Percentiles rank a stretch among this genome's conserved stretches.
Evolutionary conservation across 2,888 invertebrate genomes (phyloP).

Genomic region (Spodoptera littoralis): DNA sequence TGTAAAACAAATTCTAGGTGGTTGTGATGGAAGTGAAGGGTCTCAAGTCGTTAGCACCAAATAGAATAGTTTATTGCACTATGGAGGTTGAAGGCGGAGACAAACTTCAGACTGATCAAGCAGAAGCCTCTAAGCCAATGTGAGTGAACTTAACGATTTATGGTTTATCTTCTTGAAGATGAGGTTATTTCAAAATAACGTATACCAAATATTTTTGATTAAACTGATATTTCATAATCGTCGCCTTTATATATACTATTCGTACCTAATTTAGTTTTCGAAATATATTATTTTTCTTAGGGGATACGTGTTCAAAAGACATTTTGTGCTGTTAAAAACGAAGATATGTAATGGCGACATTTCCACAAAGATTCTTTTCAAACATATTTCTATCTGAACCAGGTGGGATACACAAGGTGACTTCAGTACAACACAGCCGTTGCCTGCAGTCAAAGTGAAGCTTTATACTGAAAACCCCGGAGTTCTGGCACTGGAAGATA

Average conservation of each 20-base stretch:
- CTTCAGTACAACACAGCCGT: constrained; percentile 98
- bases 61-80: constrained; percentile 99
- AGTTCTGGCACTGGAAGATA: constrained; percentile 99
- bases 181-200: no score
- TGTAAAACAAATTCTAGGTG: constrained; percentile 90
- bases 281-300: no score
- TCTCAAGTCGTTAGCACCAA: constrained; percentile 98
- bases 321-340: no score
- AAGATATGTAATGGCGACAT: no score
- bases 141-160: constrained; percentile 77
- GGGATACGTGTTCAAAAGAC: no score
- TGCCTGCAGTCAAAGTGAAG: constrained; percentile 99
- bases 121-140: constrained; percentile 99
- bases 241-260: no score
- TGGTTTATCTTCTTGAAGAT: no score
- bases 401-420: constrained; percentile 99
- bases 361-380: not conserved
- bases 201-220: no score
- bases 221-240: no score
- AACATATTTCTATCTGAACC: constrained; percentile 2
- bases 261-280: no score
- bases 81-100: constrained; percentile 99
- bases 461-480: constrained; percentile 99
- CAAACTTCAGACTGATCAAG: constrained; percentile 99
- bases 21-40: constrained; percentile 99